Conservation (phyloP, 2,888 invertebrate species). For the Neoitamus cyanurus region DNA sequence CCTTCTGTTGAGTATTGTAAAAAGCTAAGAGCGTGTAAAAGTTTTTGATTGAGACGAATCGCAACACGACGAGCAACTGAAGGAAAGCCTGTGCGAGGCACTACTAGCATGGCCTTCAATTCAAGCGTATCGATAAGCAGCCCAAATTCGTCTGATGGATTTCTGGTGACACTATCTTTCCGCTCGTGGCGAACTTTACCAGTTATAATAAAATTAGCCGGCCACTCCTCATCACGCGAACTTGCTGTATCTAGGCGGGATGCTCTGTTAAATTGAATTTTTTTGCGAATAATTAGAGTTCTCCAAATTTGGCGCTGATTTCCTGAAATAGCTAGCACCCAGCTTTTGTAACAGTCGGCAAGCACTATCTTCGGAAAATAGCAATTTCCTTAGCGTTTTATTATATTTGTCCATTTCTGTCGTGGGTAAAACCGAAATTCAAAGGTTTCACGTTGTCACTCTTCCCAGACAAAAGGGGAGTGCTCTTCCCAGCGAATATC, state of each 20-base stretch:
- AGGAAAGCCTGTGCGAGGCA: neutral
- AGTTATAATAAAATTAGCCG: neutral
- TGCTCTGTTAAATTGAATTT: neutral
- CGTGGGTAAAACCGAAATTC: neutral
- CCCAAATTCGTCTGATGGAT: neutral
- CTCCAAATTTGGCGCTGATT: neutral
- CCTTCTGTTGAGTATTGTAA: neutral
- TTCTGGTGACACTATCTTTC: neutral
- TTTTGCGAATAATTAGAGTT: constrained; percentile 11
- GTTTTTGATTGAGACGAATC: neutral
- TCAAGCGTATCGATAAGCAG: neutral
- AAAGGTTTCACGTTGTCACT: neutral
- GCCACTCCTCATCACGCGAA: neutral
- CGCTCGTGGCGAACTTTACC: neutral
- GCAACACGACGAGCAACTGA: neutral
- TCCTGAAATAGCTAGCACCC: constrained; percentile 7
- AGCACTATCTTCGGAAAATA: neutral
- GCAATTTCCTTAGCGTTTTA: neutral
- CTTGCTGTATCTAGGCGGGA: neutral
- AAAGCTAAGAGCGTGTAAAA: neutral
- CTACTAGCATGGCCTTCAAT: neutral
- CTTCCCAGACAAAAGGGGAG: neutral
- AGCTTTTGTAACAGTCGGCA: neutral
- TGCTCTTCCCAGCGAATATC: neutral
- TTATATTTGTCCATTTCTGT: neutral